Percentiles rank a stretch among this genome's conserved stretches.
These are phyloP conservation scores for Mastacembelus armatus DNA, from an alignment of 2,797 vertebrate species.

Conservation along the genomic window DNA sequence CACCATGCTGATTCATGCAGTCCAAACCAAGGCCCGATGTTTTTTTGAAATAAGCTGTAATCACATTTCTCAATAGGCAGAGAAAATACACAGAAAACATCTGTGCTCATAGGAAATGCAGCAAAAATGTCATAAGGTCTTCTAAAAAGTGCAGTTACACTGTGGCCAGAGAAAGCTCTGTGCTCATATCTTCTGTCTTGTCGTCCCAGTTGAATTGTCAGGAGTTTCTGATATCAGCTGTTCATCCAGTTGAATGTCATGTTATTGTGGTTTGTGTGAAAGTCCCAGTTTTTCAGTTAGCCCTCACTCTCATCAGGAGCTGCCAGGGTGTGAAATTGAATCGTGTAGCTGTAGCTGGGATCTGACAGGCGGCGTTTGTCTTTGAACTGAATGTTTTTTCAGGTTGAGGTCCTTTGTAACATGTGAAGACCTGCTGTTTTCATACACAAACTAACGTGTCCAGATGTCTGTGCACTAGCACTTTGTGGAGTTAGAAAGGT, in stretches of 20 bases:
- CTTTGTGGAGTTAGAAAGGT: conserved; percentile 43
- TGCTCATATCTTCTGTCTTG: not conserved
- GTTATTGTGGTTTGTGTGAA: not conserved
- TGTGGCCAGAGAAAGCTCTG: not conserved
- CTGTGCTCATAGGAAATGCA: not conserved
- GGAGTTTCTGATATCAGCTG: not conserved
- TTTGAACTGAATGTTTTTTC: conserved; percentile 32
- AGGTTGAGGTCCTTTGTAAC: conserved; percentile 27
- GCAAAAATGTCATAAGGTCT: not conserved
- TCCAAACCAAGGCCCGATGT: conserved; percentile 48
- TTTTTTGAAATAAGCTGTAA: not conserved
- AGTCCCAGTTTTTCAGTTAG: not conserved
- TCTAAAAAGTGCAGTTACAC: accelerated
- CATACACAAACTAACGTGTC: conserved; percentile 58
- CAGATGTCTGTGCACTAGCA: conserved; percentile 56
- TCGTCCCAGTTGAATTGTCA: not conserved
- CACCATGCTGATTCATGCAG: conserved; percentile 5
- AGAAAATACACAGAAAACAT: not conserved
- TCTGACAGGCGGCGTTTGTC: conserved; percentile 19
- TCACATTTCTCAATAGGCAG: not conserved
- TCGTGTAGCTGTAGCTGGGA: conserved; percentile 12
- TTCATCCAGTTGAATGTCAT: not conserved
- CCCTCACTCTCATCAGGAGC: conserved; percentile 1
- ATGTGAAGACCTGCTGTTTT: conserved; percentile 37
- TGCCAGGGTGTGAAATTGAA: conserved; percentile 34